phyloP scores from a whole-genome alignment of 2,113 vertebrate species.

The Anolis sagrei region DNA sequence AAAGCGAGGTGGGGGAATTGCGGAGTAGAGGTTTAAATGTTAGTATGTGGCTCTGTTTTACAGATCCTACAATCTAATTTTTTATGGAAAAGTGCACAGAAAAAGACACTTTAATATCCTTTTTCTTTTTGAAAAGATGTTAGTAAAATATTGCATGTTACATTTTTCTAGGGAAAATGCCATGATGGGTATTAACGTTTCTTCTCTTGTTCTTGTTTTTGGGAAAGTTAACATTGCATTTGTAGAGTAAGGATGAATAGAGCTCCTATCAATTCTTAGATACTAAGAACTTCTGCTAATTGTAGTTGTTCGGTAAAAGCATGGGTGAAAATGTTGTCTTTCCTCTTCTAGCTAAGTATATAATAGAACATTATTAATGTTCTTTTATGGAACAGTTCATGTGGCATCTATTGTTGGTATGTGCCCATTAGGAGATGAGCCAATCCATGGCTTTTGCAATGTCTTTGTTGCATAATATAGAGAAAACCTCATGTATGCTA shows the following conservation, averaged over 20 bases:
- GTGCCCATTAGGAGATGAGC: background rate
- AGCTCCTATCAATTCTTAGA: conserved; percentile 38
- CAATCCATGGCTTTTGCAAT: background rate
- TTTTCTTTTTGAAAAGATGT: conserved; percentile 33
- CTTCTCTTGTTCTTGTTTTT: background rate
- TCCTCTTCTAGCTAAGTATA: conserved; percentile 29
- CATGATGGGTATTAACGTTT: background rate
- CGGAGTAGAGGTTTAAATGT: background rate
- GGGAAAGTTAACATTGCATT: background rate
- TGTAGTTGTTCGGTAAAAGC: conserved; percentile 17
- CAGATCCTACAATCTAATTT: background rate
- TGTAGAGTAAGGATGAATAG: background rate
- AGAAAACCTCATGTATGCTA: background rate
- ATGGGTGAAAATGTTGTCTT: conserved; percentile 34
- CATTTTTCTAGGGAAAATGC: conserved; percentile 46
- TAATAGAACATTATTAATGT: conserved; percentile 45
- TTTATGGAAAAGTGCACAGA: conserved; percentile 52
- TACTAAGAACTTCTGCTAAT: conserved; percentile 37
- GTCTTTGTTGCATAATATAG: background rate
- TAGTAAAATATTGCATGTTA: conserved; percentile 45
- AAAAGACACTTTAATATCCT: conserved; percentile 37
- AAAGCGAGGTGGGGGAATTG: background rate
- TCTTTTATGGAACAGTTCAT: conserved; percentile 50
- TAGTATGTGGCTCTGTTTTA: conserved; percentile 1
- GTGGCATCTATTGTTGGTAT: background rate